Conservation (phyloP, 2,797 vertebrate genomes). For the Merluccius polli region DNA sequence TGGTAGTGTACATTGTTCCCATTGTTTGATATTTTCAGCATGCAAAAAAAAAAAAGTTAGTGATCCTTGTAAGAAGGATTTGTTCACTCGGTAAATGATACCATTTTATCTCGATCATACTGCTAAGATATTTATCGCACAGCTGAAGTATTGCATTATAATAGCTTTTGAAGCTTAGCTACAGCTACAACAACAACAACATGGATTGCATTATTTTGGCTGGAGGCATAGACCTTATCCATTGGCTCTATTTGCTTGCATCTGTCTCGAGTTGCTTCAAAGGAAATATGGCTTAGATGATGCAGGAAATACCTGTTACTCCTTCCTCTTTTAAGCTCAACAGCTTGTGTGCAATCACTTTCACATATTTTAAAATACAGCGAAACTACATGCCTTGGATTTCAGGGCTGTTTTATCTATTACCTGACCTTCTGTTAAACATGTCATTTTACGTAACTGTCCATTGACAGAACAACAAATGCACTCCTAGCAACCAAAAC, state of each 20-base stretch:
- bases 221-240: neutral
- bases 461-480: neutral
- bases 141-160: neutral
- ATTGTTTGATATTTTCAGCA: neutral
- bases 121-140: neutral
- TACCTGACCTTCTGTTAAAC: neutral
- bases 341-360: neutral
- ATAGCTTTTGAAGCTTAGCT: neutral
- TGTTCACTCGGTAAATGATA: neutral
- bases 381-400: neutral
- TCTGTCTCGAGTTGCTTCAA: neutral
- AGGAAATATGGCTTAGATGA: neutral
- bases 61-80: neutral
- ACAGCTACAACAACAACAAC: neutral
- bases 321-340: neutral
- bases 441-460: neutral
- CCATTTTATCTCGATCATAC: neutral
- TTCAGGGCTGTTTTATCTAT: neutral
- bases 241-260: neutral
- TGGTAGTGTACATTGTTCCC: neutral
- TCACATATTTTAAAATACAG: neutral
- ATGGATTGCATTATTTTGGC: neutral
- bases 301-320: neutral
- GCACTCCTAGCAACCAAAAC: neutral
- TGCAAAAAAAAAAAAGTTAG: too few species aligned